Evolutionary conservation across 2,797 vertebrate species (phyloP).

Genomic region (Falco biarmicus): DNA sequence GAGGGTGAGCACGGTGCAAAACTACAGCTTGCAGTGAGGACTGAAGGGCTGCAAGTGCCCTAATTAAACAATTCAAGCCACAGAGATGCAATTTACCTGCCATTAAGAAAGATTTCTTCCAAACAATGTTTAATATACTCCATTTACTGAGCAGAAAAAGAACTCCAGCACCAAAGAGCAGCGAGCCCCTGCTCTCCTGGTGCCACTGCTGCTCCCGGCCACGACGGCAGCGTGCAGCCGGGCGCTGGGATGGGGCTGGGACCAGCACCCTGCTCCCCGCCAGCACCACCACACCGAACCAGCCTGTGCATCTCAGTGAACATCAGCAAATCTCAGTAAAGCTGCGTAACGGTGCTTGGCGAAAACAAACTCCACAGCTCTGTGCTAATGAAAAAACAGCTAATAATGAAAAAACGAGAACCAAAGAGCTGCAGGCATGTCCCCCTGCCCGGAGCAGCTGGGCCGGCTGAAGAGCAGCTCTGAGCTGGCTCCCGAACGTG

Average conservation of each 20-base stretch:
- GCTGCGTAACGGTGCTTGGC: background rate
- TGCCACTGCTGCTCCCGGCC: background rate
- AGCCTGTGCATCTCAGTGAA: background rate
- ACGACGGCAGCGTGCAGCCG: background rate
- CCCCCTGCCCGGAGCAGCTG: background rate
- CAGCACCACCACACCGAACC: background rate
- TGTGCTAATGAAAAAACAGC: background rate
- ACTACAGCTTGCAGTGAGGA: background rate
- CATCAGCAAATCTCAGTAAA: background rate
- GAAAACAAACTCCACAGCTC: background rate
- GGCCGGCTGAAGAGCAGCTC: background rate
- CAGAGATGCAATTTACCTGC: background rate
- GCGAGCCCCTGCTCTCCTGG: background rate
- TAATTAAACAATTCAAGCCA: background rate
- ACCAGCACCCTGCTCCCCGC: background rate
- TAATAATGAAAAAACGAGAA: background rate
- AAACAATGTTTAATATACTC: background rate
- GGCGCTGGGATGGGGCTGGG: background rate
- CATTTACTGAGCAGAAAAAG: background rate
- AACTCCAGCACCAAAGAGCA: background rate
- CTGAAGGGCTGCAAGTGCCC: background rate
- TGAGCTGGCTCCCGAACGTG: background rate
- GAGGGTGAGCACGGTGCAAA: background rate
- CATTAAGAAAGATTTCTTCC: background rate
- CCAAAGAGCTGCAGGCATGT: rapidly evolving